phyloP scores from a whole-genome alignment of 2,797 vertebrate genomes.

The Neosilurus hyrtlii region DNA sequence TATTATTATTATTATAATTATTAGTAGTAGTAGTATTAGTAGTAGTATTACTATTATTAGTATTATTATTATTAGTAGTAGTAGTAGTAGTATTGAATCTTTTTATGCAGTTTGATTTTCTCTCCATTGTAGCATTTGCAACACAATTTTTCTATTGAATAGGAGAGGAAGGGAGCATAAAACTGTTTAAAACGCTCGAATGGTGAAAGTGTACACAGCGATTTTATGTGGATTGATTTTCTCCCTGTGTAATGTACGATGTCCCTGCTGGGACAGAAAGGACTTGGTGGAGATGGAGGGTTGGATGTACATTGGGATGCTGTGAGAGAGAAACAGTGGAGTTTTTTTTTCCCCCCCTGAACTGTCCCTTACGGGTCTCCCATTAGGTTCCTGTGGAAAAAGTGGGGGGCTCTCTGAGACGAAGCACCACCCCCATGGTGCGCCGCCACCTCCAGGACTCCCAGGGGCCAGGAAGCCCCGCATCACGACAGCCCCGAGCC shows the following conservation, averaged over 20 bases:
- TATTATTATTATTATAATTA: no score
- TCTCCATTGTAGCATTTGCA: constrained; percentile 13
- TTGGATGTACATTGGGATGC: constrained; percentile 58
- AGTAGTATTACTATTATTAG: background rate
- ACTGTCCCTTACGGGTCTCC: constrained; percentile 83
- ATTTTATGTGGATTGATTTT: constrained; percentile 5
- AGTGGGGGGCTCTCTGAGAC: constrained; percentile 84
- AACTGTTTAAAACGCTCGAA: background rate
- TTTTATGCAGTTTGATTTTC: constrained; percentile 1
- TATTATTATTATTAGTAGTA: constrained; percentile 15
- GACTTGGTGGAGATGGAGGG: constrained; percentile 57
- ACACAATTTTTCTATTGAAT: background rate
- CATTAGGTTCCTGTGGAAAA: constrained; percentile 95
- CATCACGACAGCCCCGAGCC: constrained; percentile 79
- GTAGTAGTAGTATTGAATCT: background rate
- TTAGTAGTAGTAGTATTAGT: background rate
- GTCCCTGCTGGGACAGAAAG: constrained; percentile 67
- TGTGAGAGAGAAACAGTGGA: constrained; percentile 55
- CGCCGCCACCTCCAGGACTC: constrained; percentile 80
- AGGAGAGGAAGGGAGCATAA: constrained; percentile 8
- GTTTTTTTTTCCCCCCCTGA: constrained; percentile 71
- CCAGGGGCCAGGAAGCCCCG: constrained; percentile 83
- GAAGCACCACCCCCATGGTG: constrained; percentile 85
- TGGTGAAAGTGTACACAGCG: constrained; percentile 46
- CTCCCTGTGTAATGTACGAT: constrained; percentile 56